Conservation (phyloP, 2,113 vertebrate species). For the Coregonus clupeaformis region DNA sequence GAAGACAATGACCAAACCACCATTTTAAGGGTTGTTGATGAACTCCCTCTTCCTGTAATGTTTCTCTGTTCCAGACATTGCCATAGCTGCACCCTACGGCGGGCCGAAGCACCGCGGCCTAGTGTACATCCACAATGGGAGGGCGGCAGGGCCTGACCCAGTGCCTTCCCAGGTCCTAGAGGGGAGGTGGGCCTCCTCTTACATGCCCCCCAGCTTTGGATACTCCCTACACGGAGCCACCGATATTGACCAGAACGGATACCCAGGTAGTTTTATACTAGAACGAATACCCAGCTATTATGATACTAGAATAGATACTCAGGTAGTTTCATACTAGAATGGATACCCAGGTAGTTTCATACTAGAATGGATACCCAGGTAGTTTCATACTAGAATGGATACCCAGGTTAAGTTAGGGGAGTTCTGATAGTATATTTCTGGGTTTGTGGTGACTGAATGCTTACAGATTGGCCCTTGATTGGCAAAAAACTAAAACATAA, state of each 20-base stretch:
- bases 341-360: too few species aligned
- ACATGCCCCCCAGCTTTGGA: slow-evolving; percentile 94
- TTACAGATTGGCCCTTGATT: too few species aligned
- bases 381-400: too few species aligned
- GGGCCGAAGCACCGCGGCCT: slow-evolving; percentile 81
- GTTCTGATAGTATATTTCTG: too few species aligned
- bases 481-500: too few species aligned
- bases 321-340: too few species aligned
- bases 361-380: too few species aligned
- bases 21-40: not conserved
- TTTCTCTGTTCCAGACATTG: slow-evolving; percentile 77
- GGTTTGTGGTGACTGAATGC: too few species aligned
- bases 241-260: slow-evolving; percentile 93
- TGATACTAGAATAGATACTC: too few species aligned
- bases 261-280: slow-evolving; percentile 78
- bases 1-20: too few species aligned
- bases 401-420: not conserved
- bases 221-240: slow-evolving; percentile 92
- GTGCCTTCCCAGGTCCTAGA: slow-evolving; percentile 84
- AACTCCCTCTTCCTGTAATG: not conserved
- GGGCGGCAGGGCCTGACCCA: slow-evolving; percentile 72
- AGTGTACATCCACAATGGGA: slow-evolving; percentile 95
- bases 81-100: slow-evolving; percentile 90
- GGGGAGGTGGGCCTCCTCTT: slow-evolving; percentile 86
- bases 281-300: too few species aligned